Evolutionary conservation across 2,113 vertebrate genomes (phyloP).

Genomic region (Mohoua ochrocephala): DNA sequence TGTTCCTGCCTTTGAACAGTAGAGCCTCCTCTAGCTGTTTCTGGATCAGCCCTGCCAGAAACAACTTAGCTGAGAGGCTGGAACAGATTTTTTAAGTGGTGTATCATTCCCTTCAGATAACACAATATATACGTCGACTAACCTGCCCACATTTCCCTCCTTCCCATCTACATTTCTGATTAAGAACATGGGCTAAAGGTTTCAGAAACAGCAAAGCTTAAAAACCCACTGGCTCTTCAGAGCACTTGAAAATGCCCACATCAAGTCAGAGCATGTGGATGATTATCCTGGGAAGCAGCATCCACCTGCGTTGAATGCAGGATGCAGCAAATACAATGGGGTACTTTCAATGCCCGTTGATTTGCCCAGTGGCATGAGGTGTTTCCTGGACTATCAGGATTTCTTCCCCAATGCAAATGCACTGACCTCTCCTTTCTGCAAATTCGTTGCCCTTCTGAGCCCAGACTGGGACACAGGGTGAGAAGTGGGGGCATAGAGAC

Average conservation of each 20-base stretch:
- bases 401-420: not conserved
- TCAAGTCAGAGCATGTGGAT: not conserved
- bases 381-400: not conserved
- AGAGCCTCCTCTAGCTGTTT: not conserved
- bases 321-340: not conserved
- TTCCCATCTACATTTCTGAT: not conserved
- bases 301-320: not conserved
- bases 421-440: not conserved
- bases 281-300: not conserved
- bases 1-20: not conserved
- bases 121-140: not conserved
- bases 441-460: not conserved
- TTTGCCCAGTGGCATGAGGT: not conserved
- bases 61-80: not conserved
- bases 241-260: not conserved
- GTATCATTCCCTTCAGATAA: not conserved
- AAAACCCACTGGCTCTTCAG: not conserved
- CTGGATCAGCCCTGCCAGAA: slow-evolving; percentile 2
- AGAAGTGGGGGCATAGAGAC: not conserved
- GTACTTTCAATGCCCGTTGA: not conserved
- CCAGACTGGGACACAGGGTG: not conserved
- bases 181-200: not conserved
- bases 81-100: not conserved
- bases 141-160: not conserved
- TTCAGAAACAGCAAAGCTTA: not conserved